Evolutionary conservation across 2,113 vertebrate species (phyloP).

Genomic region (Plecotus auritus): DNA sequence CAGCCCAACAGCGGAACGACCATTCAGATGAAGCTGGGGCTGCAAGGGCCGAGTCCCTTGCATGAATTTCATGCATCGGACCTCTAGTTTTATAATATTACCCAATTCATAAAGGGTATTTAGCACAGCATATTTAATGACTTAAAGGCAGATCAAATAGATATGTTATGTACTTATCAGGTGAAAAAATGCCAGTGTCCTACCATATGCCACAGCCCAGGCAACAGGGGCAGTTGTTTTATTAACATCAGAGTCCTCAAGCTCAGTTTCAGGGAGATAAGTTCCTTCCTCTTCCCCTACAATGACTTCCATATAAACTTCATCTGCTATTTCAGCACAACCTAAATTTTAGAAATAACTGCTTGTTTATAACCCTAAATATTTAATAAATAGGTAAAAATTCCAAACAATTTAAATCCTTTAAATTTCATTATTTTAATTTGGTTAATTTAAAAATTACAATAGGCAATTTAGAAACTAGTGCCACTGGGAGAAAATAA

Average conservation of each 20-base stretch:
- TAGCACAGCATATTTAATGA: conserved; percentile 59
- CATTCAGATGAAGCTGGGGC: no score
- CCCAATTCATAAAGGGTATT: conserved; percentile 31
- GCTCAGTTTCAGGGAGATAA: conserved; percentile 82
- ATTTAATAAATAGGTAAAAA: conserved; percentile 61
- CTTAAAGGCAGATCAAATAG: conserved; percentile 53
- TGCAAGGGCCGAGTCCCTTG: no score
- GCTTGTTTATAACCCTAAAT: conserved; percentile 63
- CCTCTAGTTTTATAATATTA: conserved; percentile 13
- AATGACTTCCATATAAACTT: conserved; percentile 92
- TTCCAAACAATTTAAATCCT: conserved; percentile 47
- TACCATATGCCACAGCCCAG: conserved; percentile 91
- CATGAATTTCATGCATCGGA: no score
- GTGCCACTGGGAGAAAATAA: conserved; percentile 19
- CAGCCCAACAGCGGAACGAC: no score
- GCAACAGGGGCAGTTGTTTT: conserved; percentile 90
- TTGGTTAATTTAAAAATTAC: conserved; percentile 30
- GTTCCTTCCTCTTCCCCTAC: conserved; percentile 88
- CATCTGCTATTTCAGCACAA: conserved; percentile 90
- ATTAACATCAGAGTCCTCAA: conserved; percentile 85
- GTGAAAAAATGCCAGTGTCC: conserved; percentile 69
- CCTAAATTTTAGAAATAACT: conserved; percentile 80
- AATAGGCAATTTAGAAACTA: neutral
- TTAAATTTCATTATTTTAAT: conserved; percentile 35
- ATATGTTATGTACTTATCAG: conserved; percentile 56